Conservation (phyloP, 2,888 invertebrate genomes). For the Lochmaea capreae region DNA sequence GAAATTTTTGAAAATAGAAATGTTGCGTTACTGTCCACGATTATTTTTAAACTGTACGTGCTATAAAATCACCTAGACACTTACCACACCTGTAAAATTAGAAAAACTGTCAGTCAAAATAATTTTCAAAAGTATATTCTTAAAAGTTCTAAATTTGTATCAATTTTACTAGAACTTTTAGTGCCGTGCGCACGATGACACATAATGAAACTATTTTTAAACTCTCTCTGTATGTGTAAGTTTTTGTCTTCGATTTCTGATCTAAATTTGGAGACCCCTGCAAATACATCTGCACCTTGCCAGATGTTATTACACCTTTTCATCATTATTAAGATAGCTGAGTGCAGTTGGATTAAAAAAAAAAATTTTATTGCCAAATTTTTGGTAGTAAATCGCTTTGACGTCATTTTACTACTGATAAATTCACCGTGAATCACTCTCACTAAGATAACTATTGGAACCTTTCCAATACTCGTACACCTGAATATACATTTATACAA, state of each 20-base stretch:
- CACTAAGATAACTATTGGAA: background rate
- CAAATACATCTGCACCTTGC: slow-evolving; percentile 53
- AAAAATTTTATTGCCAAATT: background rate
- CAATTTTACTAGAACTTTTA: slow-evolving; percentile 46
- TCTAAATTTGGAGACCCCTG: slow-evolving; percentile 69
- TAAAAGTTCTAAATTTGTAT: slow-evolving; percentile 47
- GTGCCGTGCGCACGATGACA: slow-evolving; percentile 70
- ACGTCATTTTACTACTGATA: slow-evolving; percentile 6
- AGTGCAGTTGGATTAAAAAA: slow-evolving; percentile 22
- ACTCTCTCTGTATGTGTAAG: slow-evolving; percentile 52
- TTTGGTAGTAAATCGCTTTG: slow-evolving; percentile 7
- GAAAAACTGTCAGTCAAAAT: slow-evolving; percentile 17
- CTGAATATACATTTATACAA: slow-evolving; percentile 14
- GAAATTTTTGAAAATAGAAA: background rate
- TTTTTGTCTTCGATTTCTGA: slow-evolving; percentile 71
- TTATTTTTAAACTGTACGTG: slow-evolving; percentile 3
- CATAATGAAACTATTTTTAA: slow-evolving; percentile 69
- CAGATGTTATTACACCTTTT: slow-evolving; percentile 34
- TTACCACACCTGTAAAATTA: slow-evolving; percentile 26
- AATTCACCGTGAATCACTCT: slow-evolving; percentile 7
- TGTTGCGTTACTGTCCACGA: background rate
- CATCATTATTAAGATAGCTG: slow-evolving; percentile 1
- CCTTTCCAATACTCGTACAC: background rate
- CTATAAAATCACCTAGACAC: slow-evolving; percentile 17
- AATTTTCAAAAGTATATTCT: slow-evolving; percentile 20